Evolutionary conservation across 2,888 invertebrate species (phyloP), one percentile per base, ranked within the genome.

Genomic region (Lochmaea crataegi): DNA sequence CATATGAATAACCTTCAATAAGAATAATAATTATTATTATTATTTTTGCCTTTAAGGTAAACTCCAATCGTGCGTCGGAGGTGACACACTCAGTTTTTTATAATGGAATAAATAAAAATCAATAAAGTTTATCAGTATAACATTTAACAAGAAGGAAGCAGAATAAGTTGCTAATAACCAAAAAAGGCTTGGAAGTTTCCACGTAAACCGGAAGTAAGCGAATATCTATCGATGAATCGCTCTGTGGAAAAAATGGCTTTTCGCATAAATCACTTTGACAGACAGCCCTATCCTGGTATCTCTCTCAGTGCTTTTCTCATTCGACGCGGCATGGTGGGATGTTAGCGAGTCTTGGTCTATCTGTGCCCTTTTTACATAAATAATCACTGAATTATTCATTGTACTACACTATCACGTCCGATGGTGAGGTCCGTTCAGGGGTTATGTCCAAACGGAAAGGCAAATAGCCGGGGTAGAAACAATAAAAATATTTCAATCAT

Each of bases 231-330:
- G 78, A 77, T 76, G 77, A 82, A 79, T 78, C 75, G 64, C 56
- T 57, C 32, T 18, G 79, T 12, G 76, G 74, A 72, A 81, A 38
- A 53, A 83, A 83, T 84, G 81, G 84, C 83, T 84, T 38, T 85
- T 83, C 84, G 83, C 85, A 85, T 85, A 85, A 85, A 85, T 85
- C 85, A 85, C 83, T 83, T 82, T 85, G 85, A 85, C 83, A 82
- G 85, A 84, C 85, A 84, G 84, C 83, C 83, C 84, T 84, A 85
- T 84, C 84, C 82, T 83, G 82, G 56, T 65, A 70, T 70, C 70
- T 70, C 70, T 70, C 70, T 56, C 42, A 38, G 32, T 56, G 70
- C 83, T 83, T 83, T 81, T 82, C 83, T 80, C 81, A 77, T 81
- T 80, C 80, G 42, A 18, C 61, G 42, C 10, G 53, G 53, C 53